Percentiles rank a stretch among this genome's conserved stretches.
phyloP scores from a whole-genome alignment of 2,113 vertebrate genomes.

The Ochotona princeps region DNA sequence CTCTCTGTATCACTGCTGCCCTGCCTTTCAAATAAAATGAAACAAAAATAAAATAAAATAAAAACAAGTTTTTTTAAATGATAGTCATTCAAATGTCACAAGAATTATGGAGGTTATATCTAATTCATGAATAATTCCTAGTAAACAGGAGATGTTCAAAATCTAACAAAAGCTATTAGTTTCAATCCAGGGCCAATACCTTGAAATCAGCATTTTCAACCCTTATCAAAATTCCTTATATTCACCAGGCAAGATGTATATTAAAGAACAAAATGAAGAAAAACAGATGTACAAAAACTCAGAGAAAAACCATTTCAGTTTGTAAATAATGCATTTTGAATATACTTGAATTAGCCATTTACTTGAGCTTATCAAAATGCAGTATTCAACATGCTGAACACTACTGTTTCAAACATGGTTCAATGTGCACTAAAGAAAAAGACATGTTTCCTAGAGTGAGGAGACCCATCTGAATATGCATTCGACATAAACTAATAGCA shows the following conservation, averaged over 20 bases:
- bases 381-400: conserved; percentile 61
- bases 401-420: conserved; percentile 60
- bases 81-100: not conserved
- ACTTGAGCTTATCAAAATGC: conserved; percentile 65
- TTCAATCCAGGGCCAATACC: conserved; percentile 3
- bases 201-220: conserved; percentile 23
- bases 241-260: not conserved
- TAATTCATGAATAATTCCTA: not conserved
- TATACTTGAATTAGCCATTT: conserved; percentile 67
- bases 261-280: conserved; percentile 37
- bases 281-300: conserved; percentile 38
- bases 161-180: conserved; percentile 24
- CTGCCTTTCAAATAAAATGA: no score
- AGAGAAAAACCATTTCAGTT: conserved; percentile 39
- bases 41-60: no score
- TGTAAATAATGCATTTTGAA: conserved; percentile 71
- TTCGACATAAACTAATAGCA: conserved; percentile 68
- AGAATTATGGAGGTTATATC: not conserved
- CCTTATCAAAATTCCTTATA: not conserved
- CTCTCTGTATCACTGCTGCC: no score
- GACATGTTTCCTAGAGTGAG: conserved; percentile 30
- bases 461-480: conserved; percentile 56
- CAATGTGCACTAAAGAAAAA: conserved; percentile 54
- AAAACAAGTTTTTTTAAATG: not conserved
- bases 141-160: not conserved